phyloP scores from a whole-genome alignment of 2,888 invertebrate genomes.

The Caenorhabditis drosophilae region DNA sequence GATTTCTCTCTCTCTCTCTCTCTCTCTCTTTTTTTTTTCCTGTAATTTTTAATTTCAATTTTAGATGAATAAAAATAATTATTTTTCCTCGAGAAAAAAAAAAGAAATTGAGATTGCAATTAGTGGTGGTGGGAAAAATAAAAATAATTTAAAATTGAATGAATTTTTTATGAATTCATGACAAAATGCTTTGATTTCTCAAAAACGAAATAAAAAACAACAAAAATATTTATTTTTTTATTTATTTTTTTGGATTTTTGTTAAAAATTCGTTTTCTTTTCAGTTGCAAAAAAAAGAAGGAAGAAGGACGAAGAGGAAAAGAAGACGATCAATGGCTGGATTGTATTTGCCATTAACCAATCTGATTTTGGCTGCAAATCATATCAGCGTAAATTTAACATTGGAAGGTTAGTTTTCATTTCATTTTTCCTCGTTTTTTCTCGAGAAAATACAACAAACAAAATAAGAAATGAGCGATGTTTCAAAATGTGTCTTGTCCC shows the following conservation, averaged over 20 bases:
- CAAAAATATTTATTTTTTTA: too few relatives aligned
- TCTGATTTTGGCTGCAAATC: conserved; percentile 57
- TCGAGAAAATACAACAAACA: conserved; percentile 5
- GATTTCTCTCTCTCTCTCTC: too few relatives aligned
- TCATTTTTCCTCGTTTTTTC: conserved; percentile 1
- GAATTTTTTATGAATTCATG: too few relatives aligned
- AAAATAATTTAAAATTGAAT: background rate
- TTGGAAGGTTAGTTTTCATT: conserved; percentile 44
- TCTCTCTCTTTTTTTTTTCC: background rate
- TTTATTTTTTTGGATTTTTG: too few relatives aligned
- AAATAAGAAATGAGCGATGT: background rate
- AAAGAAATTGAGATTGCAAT: too few relatives aligned
- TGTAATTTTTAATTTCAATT: background rate
- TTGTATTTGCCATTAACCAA: conserved; percentile 57
- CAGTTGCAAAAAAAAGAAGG: too few relatives aligned
- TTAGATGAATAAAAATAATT: background rate
- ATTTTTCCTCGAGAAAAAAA: background rate
- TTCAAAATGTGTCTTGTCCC: background rate
- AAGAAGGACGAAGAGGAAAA: too few relatives aligned
- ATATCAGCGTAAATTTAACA: conserved; percentile 57
- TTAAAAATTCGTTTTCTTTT: too few relatives aligned
- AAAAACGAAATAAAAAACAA: too few relatives aligned
- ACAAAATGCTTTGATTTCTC: too few relatives aligned
- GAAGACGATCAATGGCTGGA: conserved; percentile 59
- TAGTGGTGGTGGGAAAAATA: background rate